Conservation (phyloP, 2,797 vertebrate genomes). For the Thunnus albacares region DNA sequence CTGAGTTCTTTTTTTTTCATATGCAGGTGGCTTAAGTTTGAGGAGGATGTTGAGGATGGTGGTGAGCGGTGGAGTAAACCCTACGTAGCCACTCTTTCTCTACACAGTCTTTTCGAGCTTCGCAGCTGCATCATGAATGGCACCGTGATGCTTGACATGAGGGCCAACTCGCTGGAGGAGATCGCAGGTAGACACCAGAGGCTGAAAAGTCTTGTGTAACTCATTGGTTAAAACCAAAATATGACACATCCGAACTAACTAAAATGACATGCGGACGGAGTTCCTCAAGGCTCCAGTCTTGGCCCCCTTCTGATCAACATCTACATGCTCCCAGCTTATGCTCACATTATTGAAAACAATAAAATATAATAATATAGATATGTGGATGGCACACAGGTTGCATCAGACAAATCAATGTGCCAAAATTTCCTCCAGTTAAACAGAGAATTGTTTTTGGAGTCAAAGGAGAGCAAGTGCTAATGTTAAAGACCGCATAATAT, state of each 20-base stretch:
- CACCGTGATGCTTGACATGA: constrained; percentile 97
- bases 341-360: background rate
- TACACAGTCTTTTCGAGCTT: constrained; percentile 97
- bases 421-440: no score
- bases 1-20: background rate
- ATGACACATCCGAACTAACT: background rate
- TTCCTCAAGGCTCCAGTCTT: background rate
- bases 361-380: background rate
- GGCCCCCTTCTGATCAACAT: background rate
- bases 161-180: constrained; percentile 96
- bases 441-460: no score
- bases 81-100: constrained; percentile 96
- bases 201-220: background rate
- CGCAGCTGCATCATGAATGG: constrained; percentile 98
- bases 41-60: constrained; percentile 99
- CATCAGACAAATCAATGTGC: background rate
- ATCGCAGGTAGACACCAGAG: constrained; percentile 88
- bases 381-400: background rate
- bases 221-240: background rate
- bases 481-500: background rate
- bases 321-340: background rate
- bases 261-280: background rate
- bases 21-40: constrained; percentile 97
- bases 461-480: no score
- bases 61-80: constrained; percentile 99